These are phyloP conservation scores for Neolamprologus ventralis DNA, from an alignment of 2,113 vertebrate species.

Conservation along the genomic window DNA sequence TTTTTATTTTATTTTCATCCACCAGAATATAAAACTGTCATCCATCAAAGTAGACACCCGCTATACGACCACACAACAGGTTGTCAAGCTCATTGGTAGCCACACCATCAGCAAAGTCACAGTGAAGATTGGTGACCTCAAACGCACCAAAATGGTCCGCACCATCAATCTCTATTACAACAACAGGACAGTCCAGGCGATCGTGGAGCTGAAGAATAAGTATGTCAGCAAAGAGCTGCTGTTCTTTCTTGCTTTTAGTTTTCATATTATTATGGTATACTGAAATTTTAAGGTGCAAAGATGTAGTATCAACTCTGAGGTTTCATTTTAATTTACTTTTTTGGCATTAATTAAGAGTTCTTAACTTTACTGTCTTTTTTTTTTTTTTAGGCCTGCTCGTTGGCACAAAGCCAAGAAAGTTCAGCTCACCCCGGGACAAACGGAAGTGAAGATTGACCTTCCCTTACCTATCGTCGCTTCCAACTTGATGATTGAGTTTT, in stretches of 20 bases:
- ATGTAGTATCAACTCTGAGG: neutral
- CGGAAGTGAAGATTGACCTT: slow-evolving; percentile 95
- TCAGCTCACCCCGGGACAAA: slow-evolving; percentile 93
- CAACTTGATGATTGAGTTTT: slow-evolving; percentile 98
- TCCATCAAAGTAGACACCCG: slow-evolving; percentile 99
- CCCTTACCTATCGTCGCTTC: slow-evolving; percentile 95
- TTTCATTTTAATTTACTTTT: neutral
- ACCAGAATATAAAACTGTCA: slow-evolving; percentile 95
- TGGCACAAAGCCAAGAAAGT: slow-evolving; percentile 99
- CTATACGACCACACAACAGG: slow-evolving; percentile 98
- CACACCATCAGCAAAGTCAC: slow-evolving; percentile 99
- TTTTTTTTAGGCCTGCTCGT: slow-evolving; percentile 79
- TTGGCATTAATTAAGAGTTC: neutral
- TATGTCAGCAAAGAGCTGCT: slow-evolving; percentile 44
- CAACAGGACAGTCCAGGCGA: slow-evolving; percentile 96
- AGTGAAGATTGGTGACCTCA: slow-evolving; percentile 95
- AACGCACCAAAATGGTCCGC: slow-evolving; percentile 97
- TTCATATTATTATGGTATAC: neutral
- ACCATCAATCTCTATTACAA: slow-evolving; percentile 98
- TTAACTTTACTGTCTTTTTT: neutral
- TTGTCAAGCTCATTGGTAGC: slow-evolving; percentile 97
- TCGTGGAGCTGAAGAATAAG: slow-evolving; percentile 99
- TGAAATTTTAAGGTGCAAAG: neutral
- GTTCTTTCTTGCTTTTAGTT: neutral
- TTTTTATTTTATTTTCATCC: neutral